Evolutionary conservation across 1,140 invertebrate species (phyloP), one percentile per base, ranked within the genome.

Genomic region (Heliconius hewitsoni): DNA sequence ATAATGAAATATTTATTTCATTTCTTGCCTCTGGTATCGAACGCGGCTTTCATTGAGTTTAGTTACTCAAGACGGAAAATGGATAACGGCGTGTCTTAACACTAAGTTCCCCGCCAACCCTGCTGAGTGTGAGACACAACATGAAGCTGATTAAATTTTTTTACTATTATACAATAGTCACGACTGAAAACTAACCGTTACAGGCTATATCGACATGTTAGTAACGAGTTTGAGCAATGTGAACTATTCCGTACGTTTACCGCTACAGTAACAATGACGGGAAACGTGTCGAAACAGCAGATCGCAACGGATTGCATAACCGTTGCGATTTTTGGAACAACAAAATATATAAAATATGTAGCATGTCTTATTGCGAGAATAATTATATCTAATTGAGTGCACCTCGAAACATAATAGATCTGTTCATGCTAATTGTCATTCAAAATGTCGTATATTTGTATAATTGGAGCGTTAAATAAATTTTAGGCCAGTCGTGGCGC

Each of bases 221-320:
- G 37, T 18, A 39, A 39, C 71, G 9, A 72, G 71, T 72, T 30
- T 13, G 71, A 39, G 71, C 71, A 72, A 72, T 66, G 60, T 76
- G 39, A 76, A 70, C 34, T 76, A 76, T 76, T 57, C 55, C 30
- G 34, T 23, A 46, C 39, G 42, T 76, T 18, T 39, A 46, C 60
- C 75, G 60, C 66, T 76, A 66, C 23, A 66, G 27, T 30, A 78
- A 81, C 76, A 81, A 81, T 78, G 42, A 73, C 72, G 73, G 80
- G 80, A 81, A 81, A 78, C 34, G 70, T 78, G 77, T 70, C 57
- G 77, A 82, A 82, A 82, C 52, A 39, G 70, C 55, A 75, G 71
- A 52, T 73, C 71, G 75, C 78, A 77, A 74, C 73, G 52, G 77
- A 76, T 78, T 70, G 42, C 57, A 73, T 79, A 73, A 78, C 72